phyloP scores from a whole-genome alignment of 2,113 vertebrate species.

The Caretta caretta region DNA sequence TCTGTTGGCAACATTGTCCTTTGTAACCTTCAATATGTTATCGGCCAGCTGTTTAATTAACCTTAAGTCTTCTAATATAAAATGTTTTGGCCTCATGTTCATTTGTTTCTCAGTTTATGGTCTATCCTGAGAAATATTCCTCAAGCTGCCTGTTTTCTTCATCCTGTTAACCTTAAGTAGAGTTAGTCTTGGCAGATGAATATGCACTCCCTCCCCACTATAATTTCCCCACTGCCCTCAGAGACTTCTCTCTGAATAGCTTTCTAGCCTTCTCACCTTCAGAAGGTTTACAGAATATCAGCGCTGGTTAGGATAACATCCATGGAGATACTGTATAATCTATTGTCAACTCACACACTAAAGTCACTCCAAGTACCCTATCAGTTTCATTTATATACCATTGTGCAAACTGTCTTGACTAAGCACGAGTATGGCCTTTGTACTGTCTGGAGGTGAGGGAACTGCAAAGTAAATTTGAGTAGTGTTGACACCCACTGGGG shows the following conservation, averaged over 20 bases:
- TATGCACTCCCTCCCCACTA: neutral
- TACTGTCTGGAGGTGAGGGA: neutral
- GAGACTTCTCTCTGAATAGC: neutral
- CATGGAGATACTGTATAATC: neutral
- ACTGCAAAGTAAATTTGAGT: neutral
- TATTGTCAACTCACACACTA: no score
- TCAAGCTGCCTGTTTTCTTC: neutral
- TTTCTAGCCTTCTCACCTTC: neutral
- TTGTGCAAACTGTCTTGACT: neutral
- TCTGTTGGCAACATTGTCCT: neutral
- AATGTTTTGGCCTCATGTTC: neutral
- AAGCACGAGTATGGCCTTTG: neutral
- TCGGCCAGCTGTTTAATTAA: neutral
- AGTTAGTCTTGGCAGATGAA: neutral
- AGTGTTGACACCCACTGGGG: neutral
- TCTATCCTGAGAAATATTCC: neutral
- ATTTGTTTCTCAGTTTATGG: neutral
- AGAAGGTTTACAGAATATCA: neutral
- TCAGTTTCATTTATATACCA: neutral
- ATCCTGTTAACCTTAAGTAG: accelerated
- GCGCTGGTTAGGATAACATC: neutral
- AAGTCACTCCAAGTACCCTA: no score
- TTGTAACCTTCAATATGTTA: neutral
- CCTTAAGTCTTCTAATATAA: neutral
- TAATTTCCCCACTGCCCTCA: neutral